Evolutionary conservation across 2,797 vertebrate species (phyloP).

Genomic region (Lates japonicus): DNA sequence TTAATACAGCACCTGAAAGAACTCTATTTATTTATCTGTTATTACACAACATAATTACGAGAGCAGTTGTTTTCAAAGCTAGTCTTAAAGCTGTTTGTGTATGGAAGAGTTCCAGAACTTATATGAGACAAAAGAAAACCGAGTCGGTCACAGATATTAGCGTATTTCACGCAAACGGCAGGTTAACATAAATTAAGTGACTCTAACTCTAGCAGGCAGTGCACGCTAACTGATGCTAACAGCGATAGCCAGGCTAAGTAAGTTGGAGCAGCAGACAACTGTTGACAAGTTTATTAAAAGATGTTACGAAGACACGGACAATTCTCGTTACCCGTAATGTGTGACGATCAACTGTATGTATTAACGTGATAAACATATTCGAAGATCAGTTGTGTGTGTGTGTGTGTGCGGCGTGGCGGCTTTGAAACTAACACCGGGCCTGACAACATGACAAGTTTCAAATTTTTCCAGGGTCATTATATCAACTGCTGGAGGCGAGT

Average conservation of each 20-base stretch:
- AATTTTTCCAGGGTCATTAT: slow-evolving; percentile 59
- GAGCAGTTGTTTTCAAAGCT: not conserved
- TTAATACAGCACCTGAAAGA: not conserved
- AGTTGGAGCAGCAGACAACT: not conserved
- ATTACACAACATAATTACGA: no score
- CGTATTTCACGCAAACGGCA: not conserved
- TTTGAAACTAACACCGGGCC: slow-evolving; percentile 40
- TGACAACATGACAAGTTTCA: slow-evolving; percentile 29
- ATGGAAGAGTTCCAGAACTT: not conserved
- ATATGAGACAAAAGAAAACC: not conserved
- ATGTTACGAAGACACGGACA: not conserved
- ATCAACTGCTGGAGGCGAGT: slow-evolving; percentile 5
- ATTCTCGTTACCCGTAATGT: rapidly evolving
- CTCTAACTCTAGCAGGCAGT: slow-evolving; percentile 28
- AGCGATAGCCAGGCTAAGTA: slow-evolving; percentile 17
- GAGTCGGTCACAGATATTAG: not conserved
- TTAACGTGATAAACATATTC: not conserved
- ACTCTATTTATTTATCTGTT: not conserved
- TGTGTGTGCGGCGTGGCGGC: not conserved
- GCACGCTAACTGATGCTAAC: slow-evolving; percentile 65
- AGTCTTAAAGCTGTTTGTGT: not conserved
- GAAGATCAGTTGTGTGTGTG: rapidly evolving
- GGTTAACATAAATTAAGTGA: not conserved
- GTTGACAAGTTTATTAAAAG: not conserved
- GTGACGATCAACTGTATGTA: rapidly evolving